These are phyloP conservation scores for Aporophyla nigra DNA, from an alignment of 2,888 invertebrate genomes.

Conservation along the genomic window DNA sequence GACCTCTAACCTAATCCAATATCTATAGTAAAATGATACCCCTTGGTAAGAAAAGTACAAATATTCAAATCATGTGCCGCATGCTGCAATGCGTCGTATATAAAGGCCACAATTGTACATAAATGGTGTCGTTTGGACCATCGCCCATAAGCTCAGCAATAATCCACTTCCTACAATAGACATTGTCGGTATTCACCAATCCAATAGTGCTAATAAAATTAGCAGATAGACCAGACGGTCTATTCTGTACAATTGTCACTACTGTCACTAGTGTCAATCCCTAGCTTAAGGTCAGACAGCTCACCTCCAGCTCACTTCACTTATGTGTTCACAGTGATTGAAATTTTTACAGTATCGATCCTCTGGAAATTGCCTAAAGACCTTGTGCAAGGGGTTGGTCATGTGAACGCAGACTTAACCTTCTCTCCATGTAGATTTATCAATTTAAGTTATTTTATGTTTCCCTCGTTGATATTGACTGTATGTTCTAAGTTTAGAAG, in stretches of 20 bases:
- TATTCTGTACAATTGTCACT: not conserved
- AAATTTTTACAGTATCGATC: not conserved
- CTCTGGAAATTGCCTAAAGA: not conserved
- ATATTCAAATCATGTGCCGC: not conserved
- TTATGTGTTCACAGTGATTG: not conserved
- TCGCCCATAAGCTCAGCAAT: constrained; percentile 29
- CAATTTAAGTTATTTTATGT: not conserved
- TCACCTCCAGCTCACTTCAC: not conserved
- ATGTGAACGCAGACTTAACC: not conserved
- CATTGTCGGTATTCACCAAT: constrained; percentile 1
- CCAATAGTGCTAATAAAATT: not conserved
- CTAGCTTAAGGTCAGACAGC: not conserved
- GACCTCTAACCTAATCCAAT: too few species aligned
- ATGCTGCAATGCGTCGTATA: constrained; percentile 7
- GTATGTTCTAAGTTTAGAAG: not conserved
- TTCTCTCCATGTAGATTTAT: not conserved
- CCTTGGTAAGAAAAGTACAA: not conserved
- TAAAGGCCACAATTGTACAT: not conserved
- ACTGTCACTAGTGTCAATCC: too few species aligned
- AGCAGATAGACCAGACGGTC: not conserved
- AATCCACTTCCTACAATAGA: constrained; percentile 17
- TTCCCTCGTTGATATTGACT: not conserved
- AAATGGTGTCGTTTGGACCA: constrained; percentile 6
- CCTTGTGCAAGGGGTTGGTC: too few species aligned
- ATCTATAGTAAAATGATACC: too few species aligned